Percentiles rank a stretch among this genome's conserved stretches.
Evolutionary conservation across 2,113 vertebrate species (phyloP).

Genomic region (Holacanthus passer): DNA sequence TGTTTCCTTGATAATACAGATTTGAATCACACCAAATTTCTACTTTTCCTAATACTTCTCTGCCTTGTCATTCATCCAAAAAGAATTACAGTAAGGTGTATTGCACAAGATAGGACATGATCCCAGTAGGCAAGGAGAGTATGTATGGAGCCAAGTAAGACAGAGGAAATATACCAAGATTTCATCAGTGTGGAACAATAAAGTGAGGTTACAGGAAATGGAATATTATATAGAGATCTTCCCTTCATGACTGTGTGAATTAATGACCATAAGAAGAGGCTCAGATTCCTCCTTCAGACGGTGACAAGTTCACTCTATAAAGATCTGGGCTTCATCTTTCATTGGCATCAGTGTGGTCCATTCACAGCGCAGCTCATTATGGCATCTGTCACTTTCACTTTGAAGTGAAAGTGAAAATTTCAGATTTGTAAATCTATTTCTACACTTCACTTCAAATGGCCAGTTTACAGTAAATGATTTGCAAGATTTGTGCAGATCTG

Average conservation of each 20-base stretch:
- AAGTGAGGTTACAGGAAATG: neutral
- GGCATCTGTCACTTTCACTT: neutral
- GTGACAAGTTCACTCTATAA: neutral
- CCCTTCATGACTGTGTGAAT: neutral
- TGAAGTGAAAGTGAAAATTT: no score
- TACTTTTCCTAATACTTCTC: neutral
- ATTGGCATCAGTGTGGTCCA: neutral
- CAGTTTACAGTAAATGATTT: neutral
- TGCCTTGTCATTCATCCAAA: neutral
- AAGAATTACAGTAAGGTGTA: neutral
- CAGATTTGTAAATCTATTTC: neutral
- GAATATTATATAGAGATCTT: neutral
- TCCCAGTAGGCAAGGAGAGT: neutral
- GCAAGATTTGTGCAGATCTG: neutral
- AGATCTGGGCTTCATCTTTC: neutral
- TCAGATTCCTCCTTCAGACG: neutral
- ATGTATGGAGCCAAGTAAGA: no score
- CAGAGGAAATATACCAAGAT: neutral
- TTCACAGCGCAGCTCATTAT: neutral
- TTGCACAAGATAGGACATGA: neutral
- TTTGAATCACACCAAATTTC: neutral
- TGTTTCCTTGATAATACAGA: neutral
- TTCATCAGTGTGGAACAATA: neutral
- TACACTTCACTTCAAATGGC: neutral
- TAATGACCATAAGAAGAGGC: neutral